Evolutionary conservation across 2,888 invertebrate species (phyloP).

Genomic region (Cerastoderma edule): DNA sequence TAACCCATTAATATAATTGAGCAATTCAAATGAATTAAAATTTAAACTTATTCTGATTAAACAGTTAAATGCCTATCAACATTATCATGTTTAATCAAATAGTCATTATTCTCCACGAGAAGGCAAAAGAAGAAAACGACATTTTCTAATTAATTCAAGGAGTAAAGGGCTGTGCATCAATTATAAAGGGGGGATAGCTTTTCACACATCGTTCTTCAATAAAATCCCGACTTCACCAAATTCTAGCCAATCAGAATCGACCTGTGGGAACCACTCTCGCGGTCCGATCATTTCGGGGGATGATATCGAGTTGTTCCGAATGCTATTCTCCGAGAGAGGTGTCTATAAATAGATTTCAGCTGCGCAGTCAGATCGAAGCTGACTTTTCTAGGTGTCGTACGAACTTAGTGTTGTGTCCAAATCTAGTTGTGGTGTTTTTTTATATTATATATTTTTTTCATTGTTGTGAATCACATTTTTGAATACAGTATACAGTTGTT

Average conservation of each 20-base stretch:
- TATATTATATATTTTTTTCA: constrained; percentile 20
- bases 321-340: too few relatives aligned
- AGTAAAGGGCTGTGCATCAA: neutral
- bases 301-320: too few relatives aligned
- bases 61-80: too few relatives aligned
- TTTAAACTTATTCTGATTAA: too few relatives aligned
- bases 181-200: constrained; percentile 16
- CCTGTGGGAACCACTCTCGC: constrained; percentile 15
- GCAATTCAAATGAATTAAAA: too few relatives aligned
- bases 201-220: constrained; percentile 16
- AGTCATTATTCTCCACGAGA: too few relatives aligned
- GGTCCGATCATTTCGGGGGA: too few relatives aligned
- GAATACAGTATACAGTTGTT: constrained; percentile 10
- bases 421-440: constrained; percentile 16
- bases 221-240: constrained; percentile 3
- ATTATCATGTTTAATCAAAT: too few relatives aligned
- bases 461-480: constrained; percentile 18
- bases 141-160: neutral
- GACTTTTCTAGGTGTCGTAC: constrained; percentile 11
- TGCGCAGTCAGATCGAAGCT: neutral
- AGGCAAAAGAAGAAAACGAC: too few relatives aligned
- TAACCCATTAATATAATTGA: too few relatives aligned
- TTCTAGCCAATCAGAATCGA: constrained; percentile 12
- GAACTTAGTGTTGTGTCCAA: constrained; percentile 6
- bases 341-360: constrained; percentile 18